Percentiles rank a stretch among this genome's conserved stretches.
Evolutionary conservation across 2,888 invertebrate species (phyloP).

Genomic region (Xanthia icteritia): DNA sequence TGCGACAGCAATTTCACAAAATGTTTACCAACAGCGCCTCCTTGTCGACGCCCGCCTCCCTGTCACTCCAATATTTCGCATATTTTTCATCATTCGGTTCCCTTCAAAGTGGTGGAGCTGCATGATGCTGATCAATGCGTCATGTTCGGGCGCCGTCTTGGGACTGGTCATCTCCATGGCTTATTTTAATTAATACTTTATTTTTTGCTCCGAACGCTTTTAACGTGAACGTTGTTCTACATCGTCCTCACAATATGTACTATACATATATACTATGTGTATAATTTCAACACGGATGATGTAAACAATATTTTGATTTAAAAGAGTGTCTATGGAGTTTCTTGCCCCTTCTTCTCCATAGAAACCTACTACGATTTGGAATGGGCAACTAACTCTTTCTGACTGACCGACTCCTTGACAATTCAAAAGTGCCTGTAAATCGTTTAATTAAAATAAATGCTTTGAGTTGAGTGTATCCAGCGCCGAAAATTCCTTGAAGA

Average conservation of each 20-base stretch:
- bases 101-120: neutral
- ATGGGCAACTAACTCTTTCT: neutral
- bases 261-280: too few species aligned
- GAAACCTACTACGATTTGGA: too few species aligned
- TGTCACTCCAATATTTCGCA: neutral
- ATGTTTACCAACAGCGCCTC: neutral
- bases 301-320: neutral
- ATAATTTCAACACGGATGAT: neutral
- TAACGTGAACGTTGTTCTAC: too few species aligned
- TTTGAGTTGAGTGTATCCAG: neutral
- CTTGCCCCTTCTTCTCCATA: neutral
- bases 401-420: too few species aligned
- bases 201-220: neutral
- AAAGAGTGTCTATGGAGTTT: neutral
- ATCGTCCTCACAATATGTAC: too few species aligned
- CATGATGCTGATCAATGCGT: neutral
- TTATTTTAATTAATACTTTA: neutral
- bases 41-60: neutral
- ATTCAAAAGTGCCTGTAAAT: too few species aligned
- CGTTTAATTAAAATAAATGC: neutral
- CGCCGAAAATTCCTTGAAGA: neutral
- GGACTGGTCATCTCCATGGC: neutral
- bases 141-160: neutral
- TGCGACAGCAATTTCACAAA: neutral
- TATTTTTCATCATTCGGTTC: neutral